These are phyloP conservation scores for Pseudomyrmex concolor DNA, from an alignment of 1,140 invertebrate species.

Conservation along the genomic window DNA sequence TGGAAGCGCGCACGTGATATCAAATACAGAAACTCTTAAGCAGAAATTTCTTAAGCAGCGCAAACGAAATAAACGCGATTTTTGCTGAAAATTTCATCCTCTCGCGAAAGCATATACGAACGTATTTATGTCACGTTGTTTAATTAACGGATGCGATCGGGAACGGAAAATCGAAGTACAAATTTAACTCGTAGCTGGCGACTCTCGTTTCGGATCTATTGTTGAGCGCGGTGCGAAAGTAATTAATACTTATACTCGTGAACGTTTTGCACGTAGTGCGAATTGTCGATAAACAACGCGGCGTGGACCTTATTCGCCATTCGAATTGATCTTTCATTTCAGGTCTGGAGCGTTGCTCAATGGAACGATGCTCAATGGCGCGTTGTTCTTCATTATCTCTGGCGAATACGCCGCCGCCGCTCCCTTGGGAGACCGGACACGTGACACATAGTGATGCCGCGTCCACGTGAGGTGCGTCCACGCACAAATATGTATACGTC, in stretches of 20 bases:
- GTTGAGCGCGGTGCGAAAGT: background rate
- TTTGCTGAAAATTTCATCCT: background rate
- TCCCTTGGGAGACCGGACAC: constrained; percentile 82
- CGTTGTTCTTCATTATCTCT: constrained; percentile 82
- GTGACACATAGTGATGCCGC: constrained; percentile 71
- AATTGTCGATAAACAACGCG: background rate
- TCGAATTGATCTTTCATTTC: constrained; percentile 48
- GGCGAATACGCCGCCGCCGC: constrained; percentile 80
- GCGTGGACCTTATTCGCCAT: background rate
- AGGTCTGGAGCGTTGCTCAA: constrained; percentile 82
- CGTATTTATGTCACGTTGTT: background rate
- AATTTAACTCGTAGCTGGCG: background rate
- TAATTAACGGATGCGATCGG: constrained; percentile 13
- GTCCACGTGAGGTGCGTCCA: constrained; percentile 79
- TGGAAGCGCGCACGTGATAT: too few species aligned
- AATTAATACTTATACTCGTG: constrained; percentile 12
- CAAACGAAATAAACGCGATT: background rate
- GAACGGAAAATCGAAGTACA: background rate
- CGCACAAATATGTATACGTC: constrained; percentile 75
- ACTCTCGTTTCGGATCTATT: constrained; percentile 4
- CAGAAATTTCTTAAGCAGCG: background rate
- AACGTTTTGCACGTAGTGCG: background rate
- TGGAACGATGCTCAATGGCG: constrained; percentile 82
- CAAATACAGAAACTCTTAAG: background rate
- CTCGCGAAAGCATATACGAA: background rate